Evolutionary conservation across 2,888 invertebrate species (phyloP).

Genomic region (Dastarcus helophoroides): DNA sequence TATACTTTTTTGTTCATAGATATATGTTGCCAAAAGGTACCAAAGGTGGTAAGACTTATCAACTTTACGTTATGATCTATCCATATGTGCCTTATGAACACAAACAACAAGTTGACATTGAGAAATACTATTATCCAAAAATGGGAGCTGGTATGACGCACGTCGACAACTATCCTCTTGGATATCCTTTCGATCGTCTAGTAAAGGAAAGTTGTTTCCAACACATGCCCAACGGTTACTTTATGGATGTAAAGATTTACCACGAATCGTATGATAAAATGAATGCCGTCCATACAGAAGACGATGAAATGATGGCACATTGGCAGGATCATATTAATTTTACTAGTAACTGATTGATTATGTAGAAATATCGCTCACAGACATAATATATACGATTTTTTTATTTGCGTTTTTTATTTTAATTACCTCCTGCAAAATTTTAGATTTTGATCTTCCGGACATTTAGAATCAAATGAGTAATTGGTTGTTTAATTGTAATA

Average conservation of each 20-base stretch:
- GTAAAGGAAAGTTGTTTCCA: slow-evolving; percentile 48
- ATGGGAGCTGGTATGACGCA: slow-evolving; percentile 5
- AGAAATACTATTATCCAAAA: slow-evolving; percentile 5
- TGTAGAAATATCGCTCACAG: too few species aligned
- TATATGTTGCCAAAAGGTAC: slow-evolving; percentile 61
- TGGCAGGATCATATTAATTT: too few species aligned
- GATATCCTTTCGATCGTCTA: slow-evolving; percentile 63
- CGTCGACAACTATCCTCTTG: slow-evolving; percentile 52
- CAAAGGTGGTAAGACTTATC: slow-evolving; percentile 47
- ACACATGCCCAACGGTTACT: slow-evolving; percentile 54
- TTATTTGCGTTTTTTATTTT: too few species aligned
- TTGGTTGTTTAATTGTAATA: too few species aligned
- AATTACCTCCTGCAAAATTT: too few species aligned
- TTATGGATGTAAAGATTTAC: slow-evolving; percentile 52
- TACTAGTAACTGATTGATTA: too few species aligned
- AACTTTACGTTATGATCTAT: slow-evolving; percentile 40
- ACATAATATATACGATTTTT: too few species aligned
- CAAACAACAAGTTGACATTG: too few species aligned
- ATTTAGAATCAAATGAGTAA: too few species aligned
- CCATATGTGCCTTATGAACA: slow-evolving; percentile 32
- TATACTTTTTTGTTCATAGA: slow-evolving; percentile 17
- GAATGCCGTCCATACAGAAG: too few species aligned
- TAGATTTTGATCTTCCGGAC: too few species aligned
- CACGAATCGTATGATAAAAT: slow-evolving; percentile 5
- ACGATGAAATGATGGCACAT: too few species aligned